A percentile compares a stretch with the other conserved stretches of the same genome.
These are phyloP conservation scores for Caenorhabditis auriculariae DNA, from an alignment of 2,888 invertebrate genomes.

Conservation along the genomic window DNA sequence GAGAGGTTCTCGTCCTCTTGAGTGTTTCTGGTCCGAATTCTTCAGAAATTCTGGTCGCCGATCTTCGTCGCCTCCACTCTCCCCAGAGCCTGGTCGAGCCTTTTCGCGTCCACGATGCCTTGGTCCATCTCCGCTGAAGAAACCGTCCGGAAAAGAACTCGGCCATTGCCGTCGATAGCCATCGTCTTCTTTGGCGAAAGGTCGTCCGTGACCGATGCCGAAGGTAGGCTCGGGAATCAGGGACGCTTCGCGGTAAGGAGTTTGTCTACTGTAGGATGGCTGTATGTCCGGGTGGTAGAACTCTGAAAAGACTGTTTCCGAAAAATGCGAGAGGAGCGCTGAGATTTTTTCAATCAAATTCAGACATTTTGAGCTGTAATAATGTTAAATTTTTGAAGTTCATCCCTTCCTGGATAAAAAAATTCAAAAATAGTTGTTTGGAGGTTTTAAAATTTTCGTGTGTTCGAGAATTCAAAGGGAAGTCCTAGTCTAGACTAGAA, in stretches of 20 bases:
- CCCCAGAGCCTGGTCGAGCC: constrained; percentile 27
- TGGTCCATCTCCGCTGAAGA: constrained; percentile 13
- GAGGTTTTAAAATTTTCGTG: too few relatives aligned
- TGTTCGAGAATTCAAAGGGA: too few relatives aligned
- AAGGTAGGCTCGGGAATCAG: constrained; percentile 23
- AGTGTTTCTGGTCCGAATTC: neutral
- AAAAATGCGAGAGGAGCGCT: too few relatives aligned
- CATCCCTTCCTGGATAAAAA: too few relatives aligned
- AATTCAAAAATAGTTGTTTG: too few relatives aligned
- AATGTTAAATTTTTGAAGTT: too few relatives aligned
- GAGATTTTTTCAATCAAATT: too few relatives aligned
- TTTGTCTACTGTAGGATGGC: constrained; percentile 33
- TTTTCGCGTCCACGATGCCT: constrained; percentile 14
- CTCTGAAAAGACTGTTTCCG: too few relatives aligned
- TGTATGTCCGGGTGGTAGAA: constrained; percentile 21
- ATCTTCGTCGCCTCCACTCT: constrained; percentile 14
- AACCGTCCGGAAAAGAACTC: constrained; percentile 3
- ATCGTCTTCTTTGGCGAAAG: neutral
- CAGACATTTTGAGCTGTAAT: too few relatives aligned
- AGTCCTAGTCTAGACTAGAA: too few relatives aligned
- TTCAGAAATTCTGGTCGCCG: constrained; percentile 3
- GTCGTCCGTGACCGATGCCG: constrained; percentile 19
- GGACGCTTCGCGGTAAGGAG: constrained; percentile 25
- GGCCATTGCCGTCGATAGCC: constrained; percentile 22
- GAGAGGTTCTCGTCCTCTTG: neutral